Conservation (phyloP, 1,140 invertebrate genomes). For the Cyclina sinensis region DNA sequence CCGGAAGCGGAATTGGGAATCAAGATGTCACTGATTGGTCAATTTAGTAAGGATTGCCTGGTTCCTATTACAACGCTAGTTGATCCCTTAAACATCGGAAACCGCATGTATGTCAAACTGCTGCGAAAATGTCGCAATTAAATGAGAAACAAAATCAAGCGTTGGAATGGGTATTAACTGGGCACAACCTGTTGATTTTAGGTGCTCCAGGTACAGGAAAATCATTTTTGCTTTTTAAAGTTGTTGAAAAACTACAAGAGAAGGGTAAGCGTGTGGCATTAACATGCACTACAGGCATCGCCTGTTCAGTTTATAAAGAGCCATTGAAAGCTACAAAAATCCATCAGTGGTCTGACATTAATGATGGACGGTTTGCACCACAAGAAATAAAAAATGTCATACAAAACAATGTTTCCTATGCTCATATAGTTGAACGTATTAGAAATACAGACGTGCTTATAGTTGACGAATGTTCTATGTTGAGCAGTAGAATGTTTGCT, state of each 20-base stretch:
- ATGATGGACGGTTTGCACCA: neutral
- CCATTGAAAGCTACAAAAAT: neutral
- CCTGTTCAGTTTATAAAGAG: neutral
- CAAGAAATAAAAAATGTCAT: neutral
- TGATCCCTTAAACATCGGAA: too few relatives aligned
- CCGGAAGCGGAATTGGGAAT: too few relatives aligned
- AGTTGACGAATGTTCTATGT: slow-evolving; percentile 28
- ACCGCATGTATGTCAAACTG: too few relatives aligned
- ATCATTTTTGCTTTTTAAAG: neutral
- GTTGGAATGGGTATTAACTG: neutral
- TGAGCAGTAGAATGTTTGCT: neutral
- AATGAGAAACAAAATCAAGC: neutral
- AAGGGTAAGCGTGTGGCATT: too few relatives aligned
- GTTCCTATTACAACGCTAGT: too few relatives aligned
- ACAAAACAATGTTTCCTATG: neutral
- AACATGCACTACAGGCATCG: slow-evolving; percentile 20
- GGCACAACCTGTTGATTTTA: neutral
- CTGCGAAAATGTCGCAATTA: too few relatives aligned
- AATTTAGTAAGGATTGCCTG: too few relatives aligned
- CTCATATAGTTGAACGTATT: neutral
- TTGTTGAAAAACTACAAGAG: neutral
- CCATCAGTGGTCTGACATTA: slow-evolving; percentile 18
- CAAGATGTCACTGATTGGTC: too few relatives aligned
- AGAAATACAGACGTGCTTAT: neutral
- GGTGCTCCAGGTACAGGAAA: slow-evolving; percentile 12